Evolutionary conservation across 2,113 vertebrate species (phyloP), one percentile per base, ranked within the genome.

Genomic region (Sander vitreus): DNA sequence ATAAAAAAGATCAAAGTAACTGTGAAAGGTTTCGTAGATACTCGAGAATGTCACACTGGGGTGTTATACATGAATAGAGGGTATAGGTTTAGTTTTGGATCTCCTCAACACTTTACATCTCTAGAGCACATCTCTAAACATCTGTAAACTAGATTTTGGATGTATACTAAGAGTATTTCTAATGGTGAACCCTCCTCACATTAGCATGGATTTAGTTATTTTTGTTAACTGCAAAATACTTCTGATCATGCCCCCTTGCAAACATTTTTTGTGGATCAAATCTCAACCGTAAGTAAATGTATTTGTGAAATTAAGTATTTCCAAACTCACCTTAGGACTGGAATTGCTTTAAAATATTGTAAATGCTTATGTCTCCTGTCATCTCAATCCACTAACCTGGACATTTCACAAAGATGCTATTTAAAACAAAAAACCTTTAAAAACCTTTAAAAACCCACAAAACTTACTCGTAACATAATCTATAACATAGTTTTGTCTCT

Each of bases 1-100:
- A 90, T 92, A 90, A 95, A 94, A 89, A 81, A 93, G 88, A 93
- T 95, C 92, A 95, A 94, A 93, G 90, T 92, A 82, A 76, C 87
- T 75, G 88, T 90, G 90, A 94, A 93, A 92, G 91, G 89, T 85
- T 89, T 88, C 68, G 83, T 82, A 89, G 90, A 93, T 84, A 88
- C 82, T 84, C 83, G 84, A 92, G 92, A 95, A 94, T 94, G 91
- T 95, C 92, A 76, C 93, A 93, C 89, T 86, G 80, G 85, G 92
- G 92, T 94, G 92, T 85, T 89, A 93, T 88, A 90, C 88, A 91
- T 91, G 89, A 88, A 82, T 77, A 83, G 81, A 88, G 71, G 88
- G 73, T 80, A 80, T 64, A 79, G 78, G 89, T 92, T 91, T 91
- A 88, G 87, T 91, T 92, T 93, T 93, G 87, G 90, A 91, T 92